A percentile compares a stretch with the other conserved stretches of the same genome.
Conservation (phyloP, 1,140 invertebrate species). For the Drosophila rufa region DNA sequence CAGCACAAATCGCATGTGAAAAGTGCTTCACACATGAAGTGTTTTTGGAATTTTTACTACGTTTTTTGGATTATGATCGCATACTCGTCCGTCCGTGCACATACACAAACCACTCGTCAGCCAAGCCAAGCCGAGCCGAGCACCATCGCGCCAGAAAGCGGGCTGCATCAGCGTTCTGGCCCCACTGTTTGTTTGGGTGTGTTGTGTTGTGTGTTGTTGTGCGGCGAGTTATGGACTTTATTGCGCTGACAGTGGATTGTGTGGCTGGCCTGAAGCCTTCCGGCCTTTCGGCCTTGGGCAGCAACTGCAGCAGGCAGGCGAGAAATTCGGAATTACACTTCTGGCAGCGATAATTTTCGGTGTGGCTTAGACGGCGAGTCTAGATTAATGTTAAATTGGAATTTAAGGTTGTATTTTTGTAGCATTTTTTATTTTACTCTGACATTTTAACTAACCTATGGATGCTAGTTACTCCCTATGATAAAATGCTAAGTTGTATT, state of each 20-base stretch:
- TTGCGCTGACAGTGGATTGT: slow-evolving; percentile 51
- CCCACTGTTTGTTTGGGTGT: slow-evolving; percentile 23
- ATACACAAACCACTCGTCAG: slow-evolving; percentile 41
- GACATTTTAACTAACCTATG: too few species aligned
- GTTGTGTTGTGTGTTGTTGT: slow-evolving; percentile 16
- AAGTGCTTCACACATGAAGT: slow-evolving; percentile 80
- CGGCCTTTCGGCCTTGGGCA: slow-evolving; percentile 24
- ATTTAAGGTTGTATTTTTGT: slow-evolving; percentile 1
- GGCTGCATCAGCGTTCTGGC: slow-evolving; percentile 26
- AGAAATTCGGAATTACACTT: slow-evolving; percentile 51
- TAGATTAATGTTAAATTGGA: background rate
- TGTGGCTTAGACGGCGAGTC: slow-evolving; percentile 4
- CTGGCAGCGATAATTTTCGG: slow-evolving; percentile 33
- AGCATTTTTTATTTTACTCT: background rate
- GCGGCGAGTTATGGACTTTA: slow-evolving; percentile 52
- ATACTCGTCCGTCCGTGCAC: slow-evolving; percentile 26
- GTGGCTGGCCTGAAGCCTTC: slow-evolving; percentile 23
- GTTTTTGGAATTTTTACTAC: slow-evolving; percentile 66
- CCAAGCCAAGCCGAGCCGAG: background rate
- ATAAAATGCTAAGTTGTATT: too few species aligned
- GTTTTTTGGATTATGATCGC: slow-evolving; percentile 72
- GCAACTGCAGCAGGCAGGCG: slow-evolving; percentile 35
- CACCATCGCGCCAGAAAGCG: slow-evolving; percentile 19
- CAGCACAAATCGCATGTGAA: slow-evolving; percentile 84
- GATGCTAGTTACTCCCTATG: too few species aligned